phyloP scores from a whole-genome alignment of 2,797 vertebrate genomes.

The Notolabrus celidotus region DNA sequence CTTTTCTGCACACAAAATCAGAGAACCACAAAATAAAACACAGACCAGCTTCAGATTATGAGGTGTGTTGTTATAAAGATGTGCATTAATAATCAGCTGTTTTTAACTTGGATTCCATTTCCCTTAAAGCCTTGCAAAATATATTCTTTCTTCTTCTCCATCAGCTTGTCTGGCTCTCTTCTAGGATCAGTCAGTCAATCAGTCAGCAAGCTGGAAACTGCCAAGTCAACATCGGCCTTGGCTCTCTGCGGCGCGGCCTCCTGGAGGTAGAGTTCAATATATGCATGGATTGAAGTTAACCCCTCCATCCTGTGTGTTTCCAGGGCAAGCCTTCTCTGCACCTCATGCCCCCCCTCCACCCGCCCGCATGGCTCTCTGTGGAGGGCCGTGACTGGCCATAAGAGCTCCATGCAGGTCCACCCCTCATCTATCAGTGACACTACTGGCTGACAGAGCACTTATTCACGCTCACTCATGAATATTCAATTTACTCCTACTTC shows the following conservation, averaged over 20 bases:
- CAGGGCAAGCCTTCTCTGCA: slow-evolving; percentile 46
- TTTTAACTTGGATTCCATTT: too few relatives aligned
- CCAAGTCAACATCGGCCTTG: slow-evolving; percentile 54
- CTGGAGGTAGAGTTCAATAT: slow-evolving; percentile 27
- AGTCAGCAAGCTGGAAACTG: slow-evolving; percentile 53
- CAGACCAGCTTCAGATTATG: too few relatives aligned
- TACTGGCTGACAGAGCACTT: slow-evolving; percentile 89
- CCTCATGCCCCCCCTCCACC: slow-evolving; percentile 64
- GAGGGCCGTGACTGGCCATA: slow-evolving; percentile 66
- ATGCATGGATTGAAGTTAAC: slow-evolving; percentile 41
- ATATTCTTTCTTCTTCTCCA: slow-evolving; percentile 33
- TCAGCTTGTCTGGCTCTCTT: slow-evolving; percentile 24
- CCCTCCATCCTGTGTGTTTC: slow-evolving; percentile 37
- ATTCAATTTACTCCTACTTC: slow-evolving; percentile 89
- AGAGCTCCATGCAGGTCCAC: slow-evolving; percentile 78
- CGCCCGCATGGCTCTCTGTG: slow-evolving; percentile 65
- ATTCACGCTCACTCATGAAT: slow-evolving; percentile 91
- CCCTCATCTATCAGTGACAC: slow-evolving; percentile 93
- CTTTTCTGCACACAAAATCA: too few relatives aligned
- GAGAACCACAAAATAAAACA: too few relatives aligned
- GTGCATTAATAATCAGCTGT: too few relatives aligned
- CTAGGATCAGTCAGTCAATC: slow-evolving; percentile 46
- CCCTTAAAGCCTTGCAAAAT: slow-evolving; percentile 2
- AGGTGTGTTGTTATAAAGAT: too few relatives aligned
- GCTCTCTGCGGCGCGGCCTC: slow-evolving; percentile 24